phyloP scores from a whole-genome alignment of 2,797 vertebrate genomes.

The Lepilemur septentrionalis region DNA sequence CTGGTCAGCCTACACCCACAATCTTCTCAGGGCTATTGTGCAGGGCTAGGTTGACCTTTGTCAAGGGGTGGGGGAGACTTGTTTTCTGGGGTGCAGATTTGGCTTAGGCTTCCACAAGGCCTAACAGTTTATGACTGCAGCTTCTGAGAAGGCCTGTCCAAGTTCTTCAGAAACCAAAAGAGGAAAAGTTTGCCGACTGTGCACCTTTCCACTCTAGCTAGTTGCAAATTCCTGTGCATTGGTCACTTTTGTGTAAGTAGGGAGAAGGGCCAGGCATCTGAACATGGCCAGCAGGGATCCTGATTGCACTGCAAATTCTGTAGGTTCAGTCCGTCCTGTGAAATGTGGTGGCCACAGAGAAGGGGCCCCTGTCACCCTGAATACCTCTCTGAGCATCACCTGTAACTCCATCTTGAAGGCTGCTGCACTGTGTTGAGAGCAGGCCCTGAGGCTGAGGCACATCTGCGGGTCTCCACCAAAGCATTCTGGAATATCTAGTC shows the following conservation, averaged over 20 bases:
- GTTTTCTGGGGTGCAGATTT: not conserved
- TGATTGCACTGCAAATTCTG: not conserved
- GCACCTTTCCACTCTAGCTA: not conserved
- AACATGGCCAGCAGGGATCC: not conserved
- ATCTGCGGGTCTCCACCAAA: not conserved
- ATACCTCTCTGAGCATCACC: not conserved
- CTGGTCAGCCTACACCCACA: not conserved
- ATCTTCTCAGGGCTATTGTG: not conserved
- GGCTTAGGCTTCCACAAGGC: not conserved
- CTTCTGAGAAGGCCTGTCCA: slow-evolving; percentile 15
- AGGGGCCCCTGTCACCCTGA: not conserved
- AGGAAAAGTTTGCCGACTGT: not conserved
- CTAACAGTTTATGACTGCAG: not conserved
- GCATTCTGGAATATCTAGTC: slow-evolving; percentile 69
- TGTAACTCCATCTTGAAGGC: not conserved
- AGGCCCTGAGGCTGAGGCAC: slow-evolving; percentile 15
- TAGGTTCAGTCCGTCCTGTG: not conserved
- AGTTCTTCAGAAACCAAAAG: slow-evolving; percentile 27
- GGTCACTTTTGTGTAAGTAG: not conserved
- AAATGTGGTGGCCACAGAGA: not conserved
- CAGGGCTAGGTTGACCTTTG: not conserved
- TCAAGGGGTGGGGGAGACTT: not conserved
- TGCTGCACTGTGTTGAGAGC: not conserved
- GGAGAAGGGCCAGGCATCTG: not conserved
- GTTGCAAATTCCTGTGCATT: slow-evolving; percentile 5